Evolutionary conservation across 2,888 invertebrate genomes (phyloP), one percentile per base, ranked within the genome.

Genomic region (Acanthosepion pharaonis): DNA sequence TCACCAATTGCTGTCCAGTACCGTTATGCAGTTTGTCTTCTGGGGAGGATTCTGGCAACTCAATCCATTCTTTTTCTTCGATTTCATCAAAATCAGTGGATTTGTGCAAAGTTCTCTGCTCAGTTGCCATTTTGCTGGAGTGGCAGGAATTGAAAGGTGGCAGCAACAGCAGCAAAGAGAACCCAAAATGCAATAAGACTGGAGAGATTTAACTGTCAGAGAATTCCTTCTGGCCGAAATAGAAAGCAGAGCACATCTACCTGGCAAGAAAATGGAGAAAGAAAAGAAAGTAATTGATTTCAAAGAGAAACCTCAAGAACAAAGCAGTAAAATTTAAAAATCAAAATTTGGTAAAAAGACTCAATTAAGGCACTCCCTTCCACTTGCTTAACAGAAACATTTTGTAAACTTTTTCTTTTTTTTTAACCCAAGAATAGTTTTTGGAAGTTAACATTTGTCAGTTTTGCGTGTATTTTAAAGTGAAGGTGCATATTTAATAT

Each of bases 1-100:
- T 98, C 93, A 98, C 96, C 51, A 95, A 95, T 20, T 93, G 93
- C 28, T 96, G 96, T 94, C 95, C 95, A 55, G 94, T 94, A 42
- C 91, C 91, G 94, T 92, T 94, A 9, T 94, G 94, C 48, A 93
- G 93, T 92, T 94, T 93, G 33, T 94, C 94, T 33, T 94, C 94
- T n/a, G 95, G 94, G 1, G 95, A 94, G 48, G 95, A 95, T 59
- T 95, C 94, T 20, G 95, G 94, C 59, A 95, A 94, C 91, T 95
- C 95, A 25, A 95, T 94, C 95, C 95, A 95, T 94, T 95, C 95
- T 49, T 94, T 95, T 93, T 95, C 95, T 64, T 95, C 94, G 25
- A 92, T 33, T 15, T 94, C 91, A 20, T 94, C 91, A 55, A 91
- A 94, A 18, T 91, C 49, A 20, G 91, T 53, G 20, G 55, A n/a